Evolutionary conservation across 23 tunicate genomes (phyloP), one percentile per base, ranked within the genome.

Genomic region (Botrylloides violaceus): DNA sequence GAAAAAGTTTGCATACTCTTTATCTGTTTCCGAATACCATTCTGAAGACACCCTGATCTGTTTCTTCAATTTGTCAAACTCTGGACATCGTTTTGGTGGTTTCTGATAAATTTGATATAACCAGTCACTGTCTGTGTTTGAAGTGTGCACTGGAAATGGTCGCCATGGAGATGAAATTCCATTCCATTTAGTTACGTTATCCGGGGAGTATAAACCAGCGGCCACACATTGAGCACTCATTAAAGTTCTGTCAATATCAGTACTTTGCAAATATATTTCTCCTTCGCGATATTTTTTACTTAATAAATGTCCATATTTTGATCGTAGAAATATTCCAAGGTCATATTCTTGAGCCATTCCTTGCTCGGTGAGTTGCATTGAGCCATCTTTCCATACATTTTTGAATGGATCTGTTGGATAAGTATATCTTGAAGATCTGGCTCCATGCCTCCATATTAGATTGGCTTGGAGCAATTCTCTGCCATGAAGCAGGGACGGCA

Each of bases 321-420:
- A 63, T 63, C 33, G 26, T 34, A 63, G 29, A 63, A 27, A 63
- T 6, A 63, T 21, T 63, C 70, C 70, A 4, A 63, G 29, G 3
- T 63, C 35, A 28, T 63, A 63, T 63, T 31, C 70, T 63, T 63
- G 70, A 3, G 70, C 4, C 70, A 63, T 63, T 63, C 70, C 70
- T 28, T 28, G 32, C 12, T 9, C 35, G 20, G 70, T 63, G 4
- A 63, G 29, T 9, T 63, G 70, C 70, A 63, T 63, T 12, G 32
- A 15, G 3, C 70, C 70, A 31, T 63, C 70, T 63, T 63, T 63
- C 70, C 70, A 63, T 4, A 63, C 70, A 63, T 15, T 19, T 63
- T 63, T 63, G 33, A 25, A 28, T 63, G 70, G 70, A 63, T 63
- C 70, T 7, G 26, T 63, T 9, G 70, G 70, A 63, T 63, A 63